These are phyloP conservation scores for Rhadina sibilatrix DNA, from an alignment of 2,113 vertebrate genomes.

Conservation along the genomic window DNA sequence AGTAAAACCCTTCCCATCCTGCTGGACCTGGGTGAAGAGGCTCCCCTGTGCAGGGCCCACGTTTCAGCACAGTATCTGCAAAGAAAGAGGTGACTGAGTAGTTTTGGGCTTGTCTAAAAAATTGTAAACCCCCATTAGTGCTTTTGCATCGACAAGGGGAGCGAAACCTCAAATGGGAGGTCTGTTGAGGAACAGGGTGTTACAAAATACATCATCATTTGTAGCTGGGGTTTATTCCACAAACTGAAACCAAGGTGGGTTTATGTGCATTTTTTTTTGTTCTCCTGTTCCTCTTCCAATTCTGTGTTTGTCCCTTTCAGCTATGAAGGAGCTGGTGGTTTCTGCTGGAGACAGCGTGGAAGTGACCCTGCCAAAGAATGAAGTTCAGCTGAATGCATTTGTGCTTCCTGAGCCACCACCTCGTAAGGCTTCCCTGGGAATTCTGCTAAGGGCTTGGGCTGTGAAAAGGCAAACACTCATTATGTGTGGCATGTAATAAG, in stretches of 20 bases:
- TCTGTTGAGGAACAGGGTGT: neutral
- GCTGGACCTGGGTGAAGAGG: neutral
- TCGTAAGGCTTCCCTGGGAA: slow-evolving; percentile 71
- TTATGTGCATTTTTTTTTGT: neutral
- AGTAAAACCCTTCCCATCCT: neutral
- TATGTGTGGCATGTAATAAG: neutral
- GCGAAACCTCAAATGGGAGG: neutral
- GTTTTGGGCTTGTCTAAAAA: slow-evolving; percentile 2
- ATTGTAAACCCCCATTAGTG: neutral
- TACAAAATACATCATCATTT: neutral
- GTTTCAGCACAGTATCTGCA: neutral
- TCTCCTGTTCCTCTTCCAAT: neutral
- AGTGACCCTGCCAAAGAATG: slow-evolving; percentile 88
- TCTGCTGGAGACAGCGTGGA: slow-evolving; percentile 91
- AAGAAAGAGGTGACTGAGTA: neutral
- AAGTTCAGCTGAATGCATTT: slow-evolving; percentile 90
- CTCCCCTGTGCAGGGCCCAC: neutral
- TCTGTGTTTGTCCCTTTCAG: slow-evolving; percentile 53
- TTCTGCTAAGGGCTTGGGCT: neutral
- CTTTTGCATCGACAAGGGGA: neutral
- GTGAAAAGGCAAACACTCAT: neutral
- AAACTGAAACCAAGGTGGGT: neutral
- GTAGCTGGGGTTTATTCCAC: neutral
- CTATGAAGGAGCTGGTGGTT: slow-evolving; percentile 87
- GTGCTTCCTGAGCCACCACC: slow-evolving; percentile 81